Evolutionary conservation across 2,888 invertebrate species (phyloP).

Genomic region (Pemphredon lugubris): DNA sequence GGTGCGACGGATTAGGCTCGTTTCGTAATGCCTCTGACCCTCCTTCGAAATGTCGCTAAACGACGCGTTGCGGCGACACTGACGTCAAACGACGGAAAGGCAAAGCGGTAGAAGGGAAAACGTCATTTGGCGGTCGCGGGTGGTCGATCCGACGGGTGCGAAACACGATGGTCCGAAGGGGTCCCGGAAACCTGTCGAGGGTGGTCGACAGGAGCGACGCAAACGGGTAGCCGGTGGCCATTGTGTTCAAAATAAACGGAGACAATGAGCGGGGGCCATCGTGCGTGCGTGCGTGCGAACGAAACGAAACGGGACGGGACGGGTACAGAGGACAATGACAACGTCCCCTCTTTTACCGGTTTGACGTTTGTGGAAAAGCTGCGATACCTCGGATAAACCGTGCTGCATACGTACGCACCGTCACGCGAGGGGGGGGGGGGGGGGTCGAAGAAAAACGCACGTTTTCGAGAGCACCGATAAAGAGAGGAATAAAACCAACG

Average conservation of each 20-base stretch:
- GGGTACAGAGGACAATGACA: constrained; percentile 39
- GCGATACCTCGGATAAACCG: constrained; percentile 58
- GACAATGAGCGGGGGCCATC: constrained; percentile 31
- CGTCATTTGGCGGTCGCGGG: no score
- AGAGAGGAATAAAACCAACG: constrained; percentile 14
- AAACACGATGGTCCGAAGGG: no score
- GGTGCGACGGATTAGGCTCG: no score
- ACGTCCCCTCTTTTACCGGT: constrained; percentile 36
- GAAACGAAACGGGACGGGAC: constrained; percentile 9
- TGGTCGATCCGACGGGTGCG: background rate
- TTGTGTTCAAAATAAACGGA: constrained; percentile 61
- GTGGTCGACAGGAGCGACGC: background rate
- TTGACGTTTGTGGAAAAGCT: constrained; percentile 34
- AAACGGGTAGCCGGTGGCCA: constrained; percentile 17
- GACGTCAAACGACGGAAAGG: no score
- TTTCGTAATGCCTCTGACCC: no score
- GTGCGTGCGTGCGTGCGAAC: background rate
- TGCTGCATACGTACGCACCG: background rate
- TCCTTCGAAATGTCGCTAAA: no score
- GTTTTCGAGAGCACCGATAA: no score
- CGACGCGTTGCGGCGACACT: no score
- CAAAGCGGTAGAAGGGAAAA: no score
- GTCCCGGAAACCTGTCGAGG: background rate
- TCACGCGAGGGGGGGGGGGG: no score
- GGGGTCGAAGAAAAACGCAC: no score